Evolutionary conservation across 2,888 invertebrate species (phyloP).

Genomic region (Ormyrus rosae): DNA sequence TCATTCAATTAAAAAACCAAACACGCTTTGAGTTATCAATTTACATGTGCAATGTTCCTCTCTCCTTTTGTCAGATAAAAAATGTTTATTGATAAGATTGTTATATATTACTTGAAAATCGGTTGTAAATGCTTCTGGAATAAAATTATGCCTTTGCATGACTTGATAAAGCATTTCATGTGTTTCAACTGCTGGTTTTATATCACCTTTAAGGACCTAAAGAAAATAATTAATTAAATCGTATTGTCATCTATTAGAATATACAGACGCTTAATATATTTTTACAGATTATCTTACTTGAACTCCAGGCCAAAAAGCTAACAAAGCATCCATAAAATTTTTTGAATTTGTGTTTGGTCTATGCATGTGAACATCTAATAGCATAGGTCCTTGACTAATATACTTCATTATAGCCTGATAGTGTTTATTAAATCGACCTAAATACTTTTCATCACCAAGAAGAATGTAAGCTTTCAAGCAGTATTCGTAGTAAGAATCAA

Average conservation of each 20-base stretch:
- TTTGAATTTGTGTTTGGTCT: constrained; percentile 94
- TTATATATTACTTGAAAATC: constrained; percentile 86
- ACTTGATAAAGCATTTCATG: constrained; percentile 99
- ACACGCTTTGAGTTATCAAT: constrained; percentile 15
- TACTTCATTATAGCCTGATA: constrained; percentile 98
- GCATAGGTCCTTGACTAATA: constrained; percentile 95
- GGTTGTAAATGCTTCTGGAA: constrained; percentile 98
- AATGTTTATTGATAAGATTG: constrained; percentile 41
- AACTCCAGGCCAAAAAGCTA: constrained; percentile 99
- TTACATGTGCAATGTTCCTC: constrained; percentile 44
- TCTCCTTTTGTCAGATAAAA: constrained; percentile 26
- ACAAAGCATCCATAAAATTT: constrained; percentile 97
- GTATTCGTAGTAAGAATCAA: constrained; percentile 99
- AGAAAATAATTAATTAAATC: constrained; percentile 8
- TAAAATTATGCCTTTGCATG: constrained; percentile 97
- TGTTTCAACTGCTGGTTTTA: constrained; percentile 98
- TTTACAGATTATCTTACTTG: constrained; percentile 80
- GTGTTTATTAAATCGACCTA: constrained; percentile 95
- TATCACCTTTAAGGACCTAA: constrained; percentile 89
- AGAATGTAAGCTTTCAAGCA: constrained; percentile 97
- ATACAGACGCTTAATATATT: constrained; percentile 7
- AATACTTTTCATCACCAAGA: constrained; percentile 93
- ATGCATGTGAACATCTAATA: constrained; percentile 97
- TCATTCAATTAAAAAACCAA: background rate
- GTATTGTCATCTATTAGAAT: constrained; percentile 17